Conservation (phyloP, 2,888 invertebrate species). For the Andricus curvator region DNA sequence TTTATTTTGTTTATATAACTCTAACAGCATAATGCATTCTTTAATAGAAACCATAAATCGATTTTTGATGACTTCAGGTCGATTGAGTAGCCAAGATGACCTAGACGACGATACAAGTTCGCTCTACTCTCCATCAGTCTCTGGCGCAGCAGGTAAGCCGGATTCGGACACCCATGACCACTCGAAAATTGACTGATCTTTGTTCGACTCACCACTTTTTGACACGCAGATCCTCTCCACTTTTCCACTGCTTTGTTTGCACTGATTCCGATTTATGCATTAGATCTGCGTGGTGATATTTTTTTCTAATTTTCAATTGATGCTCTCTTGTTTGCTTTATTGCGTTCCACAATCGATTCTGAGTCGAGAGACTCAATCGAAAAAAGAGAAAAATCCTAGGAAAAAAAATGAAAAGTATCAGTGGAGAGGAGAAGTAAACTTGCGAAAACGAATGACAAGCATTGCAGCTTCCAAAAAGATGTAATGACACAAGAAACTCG, state of each 20-base stretch:
- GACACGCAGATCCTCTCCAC: constrained; percentile 54
- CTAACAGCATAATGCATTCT: neutral
- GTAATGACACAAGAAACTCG: neutral
- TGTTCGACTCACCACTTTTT: constrained; percentile 64
- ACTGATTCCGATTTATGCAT: constrained; percentile 55
- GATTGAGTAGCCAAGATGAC: constrained; percentile 93
- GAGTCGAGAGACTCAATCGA: neutral
- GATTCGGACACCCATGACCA: constrained; percentile 79
- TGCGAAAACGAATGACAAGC: neutral
- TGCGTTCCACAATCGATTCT: neutral
- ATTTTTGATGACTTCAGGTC: constrained; percentile 80
- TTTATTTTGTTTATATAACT: neutral
- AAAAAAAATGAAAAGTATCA: neutral
- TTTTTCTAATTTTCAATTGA: neutral
- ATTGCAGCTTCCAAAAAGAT: neutral
- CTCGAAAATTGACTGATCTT: constrained; percentile 77
- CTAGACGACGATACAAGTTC: constrained; percentile 88
- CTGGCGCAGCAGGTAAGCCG: constrained; percentile 82
- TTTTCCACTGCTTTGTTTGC: constrained; percentile 63
- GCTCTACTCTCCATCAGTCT: constrained; percentile 82
- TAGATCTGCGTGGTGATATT: constrained; percentile 52
- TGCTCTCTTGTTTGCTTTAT: neutral
- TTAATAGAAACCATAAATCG: neutral
- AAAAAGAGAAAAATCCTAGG: neutral
- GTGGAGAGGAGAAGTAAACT: constrained; percentile 17